Conservation (phyloP, 2,113 vertebrate genomes). For the Tricholaema leucomelas region DNA sequence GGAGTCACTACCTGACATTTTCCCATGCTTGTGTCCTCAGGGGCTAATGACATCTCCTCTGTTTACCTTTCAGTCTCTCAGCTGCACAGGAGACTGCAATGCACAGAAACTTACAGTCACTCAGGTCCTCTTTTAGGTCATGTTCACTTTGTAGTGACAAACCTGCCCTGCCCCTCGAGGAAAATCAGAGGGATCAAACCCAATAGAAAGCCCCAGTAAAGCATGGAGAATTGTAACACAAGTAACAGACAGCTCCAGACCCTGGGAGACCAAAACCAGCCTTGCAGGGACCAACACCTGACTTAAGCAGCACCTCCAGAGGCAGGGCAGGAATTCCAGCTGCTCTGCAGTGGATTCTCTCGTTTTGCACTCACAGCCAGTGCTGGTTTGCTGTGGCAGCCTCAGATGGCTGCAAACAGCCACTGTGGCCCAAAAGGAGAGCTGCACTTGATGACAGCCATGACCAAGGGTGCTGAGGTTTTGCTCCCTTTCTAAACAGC, state of each 20-base stretch:
- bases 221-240: neutral
- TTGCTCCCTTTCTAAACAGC: neutral
- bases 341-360: neutral
- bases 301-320: neutral
- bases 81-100: neutral
- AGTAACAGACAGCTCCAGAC: neutral
- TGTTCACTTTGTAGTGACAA: neutral
- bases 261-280: neutral
- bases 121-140: neutral
- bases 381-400: neutral
- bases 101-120: neutral
- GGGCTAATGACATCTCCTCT: neutral
- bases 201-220: neutral
- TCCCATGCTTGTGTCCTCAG: neutral
- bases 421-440: neutral
- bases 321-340: neutral
- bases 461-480: neutral
- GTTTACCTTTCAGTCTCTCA: neutral
- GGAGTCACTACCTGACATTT: neutral
- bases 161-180: neutral
- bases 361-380: neutral
- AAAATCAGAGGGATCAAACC: neutral
- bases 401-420: neutral
- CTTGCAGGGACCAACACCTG: neutral
- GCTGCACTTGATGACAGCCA: neutral